Conservation (phyloP, 2,888 invertebrate species). For the Drosophila quinaria region DNA sequence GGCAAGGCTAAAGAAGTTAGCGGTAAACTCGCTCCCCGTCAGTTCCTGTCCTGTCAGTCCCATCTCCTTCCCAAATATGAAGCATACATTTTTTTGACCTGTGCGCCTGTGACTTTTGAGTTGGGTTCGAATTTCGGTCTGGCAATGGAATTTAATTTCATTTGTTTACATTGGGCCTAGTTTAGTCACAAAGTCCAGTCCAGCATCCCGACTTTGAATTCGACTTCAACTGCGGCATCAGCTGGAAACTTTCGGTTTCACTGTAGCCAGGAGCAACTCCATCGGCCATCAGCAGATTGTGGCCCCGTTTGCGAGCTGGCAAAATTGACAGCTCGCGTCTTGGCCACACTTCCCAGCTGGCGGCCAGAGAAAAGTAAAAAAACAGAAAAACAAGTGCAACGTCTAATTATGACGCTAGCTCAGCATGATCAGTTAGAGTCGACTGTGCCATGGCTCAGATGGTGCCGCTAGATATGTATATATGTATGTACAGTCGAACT, state of each 20-base stretch:
- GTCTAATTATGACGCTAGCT: slow-evolving; percentile 59
- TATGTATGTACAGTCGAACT: neutral
- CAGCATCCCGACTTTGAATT: neutral
- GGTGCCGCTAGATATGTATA: slow-evolving; percentile 38
- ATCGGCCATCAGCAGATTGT: slow-evolving; percentile 14
- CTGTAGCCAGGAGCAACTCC: neutral
- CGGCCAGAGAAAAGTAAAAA: slow-evolving; percentile 11
- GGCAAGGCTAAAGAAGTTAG: neutral
- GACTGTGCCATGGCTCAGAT: slow-evolving; percentile 18
- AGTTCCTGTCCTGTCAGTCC: slow-evolving; percentile 43
- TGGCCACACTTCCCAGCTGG: slow-evolving; percentile 29
- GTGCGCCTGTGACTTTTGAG: slow-evolving; percentile 50
- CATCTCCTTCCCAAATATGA: slow-evolving; percentile 41
- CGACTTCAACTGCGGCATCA: neutral
- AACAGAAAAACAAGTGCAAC: slow-evolving; percentile 33
- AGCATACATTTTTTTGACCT: slow-evolving; percentile 45
- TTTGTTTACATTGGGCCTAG: slow-evolving; percentile 33
- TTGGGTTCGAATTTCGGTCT: slow-evolving; percentile 50
- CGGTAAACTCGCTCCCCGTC: neutral
- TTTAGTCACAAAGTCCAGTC: neutral
- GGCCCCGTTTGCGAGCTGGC: slow-evolving; percentile 32
- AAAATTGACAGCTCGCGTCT: slow-evolving; percentile 33
- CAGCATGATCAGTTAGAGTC: neutral
- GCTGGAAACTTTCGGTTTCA: slow-evolving; percentile 40
- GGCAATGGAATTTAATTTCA: slow-evolving; percentile 76